These are phyloP conservation scores for Acleris holmiana DNA, from an alignment of 2,888 invertebrate species.

Conservation along the genomic window DNA sequence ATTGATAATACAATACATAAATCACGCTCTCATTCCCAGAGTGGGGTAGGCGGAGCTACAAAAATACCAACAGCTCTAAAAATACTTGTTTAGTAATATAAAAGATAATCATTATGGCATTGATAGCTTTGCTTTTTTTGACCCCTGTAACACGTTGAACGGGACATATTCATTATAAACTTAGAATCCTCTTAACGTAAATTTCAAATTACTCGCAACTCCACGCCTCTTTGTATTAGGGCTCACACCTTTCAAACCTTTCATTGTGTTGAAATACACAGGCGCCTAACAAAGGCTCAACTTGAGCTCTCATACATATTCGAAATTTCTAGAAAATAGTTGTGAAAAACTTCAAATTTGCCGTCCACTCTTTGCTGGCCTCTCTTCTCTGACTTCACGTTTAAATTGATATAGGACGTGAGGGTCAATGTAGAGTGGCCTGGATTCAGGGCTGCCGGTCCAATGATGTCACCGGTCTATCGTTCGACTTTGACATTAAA, in stretches of 20 bases:
- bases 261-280: slow-evolving; percentile 31
- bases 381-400: slow-evolving; percentile 16
- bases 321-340: slow-evolving; percentile 49
- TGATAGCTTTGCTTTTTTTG: no score
- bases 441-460: slow-evolving; percentile 1
- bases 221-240: slow-evolving; percentile 10
- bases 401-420: background rate
- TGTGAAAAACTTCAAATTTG: slow-evolving; percentile 45
- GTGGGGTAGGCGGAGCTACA: no score
- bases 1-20: no score
- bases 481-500: slow-evolving; percentile 48
- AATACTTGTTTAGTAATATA: no score
- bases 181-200: background rate
- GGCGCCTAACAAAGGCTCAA: slow-evolving; percentile 30
- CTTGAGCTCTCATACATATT: slow-evolving; percentile 40
- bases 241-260: slow-evolving; percentile 17
- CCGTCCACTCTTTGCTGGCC: slow-evolving; percentile 41
- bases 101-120: no score
- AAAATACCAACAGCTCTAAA: no score
- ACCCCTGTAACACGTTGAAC: no score
- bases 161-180: no score
- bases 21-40: no score
- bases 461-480: slow-evolving; percentile 32
- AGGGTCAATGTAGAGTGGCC: slow-evolving; percentile 10
- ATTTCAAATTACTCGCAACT: slow-evolving; percentile 8